phyloP scores from a whole-genome alignment of 1,140 invertebrate species.

The Steinernema khuongi region DNA sequence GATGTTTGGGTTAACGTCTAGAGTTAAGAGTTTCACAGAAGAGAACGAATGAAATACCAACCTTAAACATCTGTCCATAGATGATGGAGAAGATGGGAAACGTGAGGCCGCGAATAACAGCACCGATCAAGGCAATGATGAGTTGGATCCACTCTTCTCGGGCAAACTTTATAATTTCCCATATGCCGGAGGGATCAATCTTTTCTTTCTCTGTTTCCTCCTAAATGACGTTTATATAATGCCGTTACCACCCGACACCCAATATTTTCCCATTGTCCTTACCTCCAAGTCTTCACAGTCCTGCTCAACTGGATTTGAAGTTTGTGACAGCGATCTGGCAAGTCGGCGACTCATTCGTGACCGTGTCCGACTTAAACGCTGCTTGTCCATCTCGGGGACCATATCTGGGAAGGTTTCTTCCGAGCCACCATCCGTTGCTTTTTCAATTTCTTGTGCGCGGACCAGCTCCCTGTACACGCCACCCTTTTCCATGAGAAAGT shows the following conservation, averaged over 20 bases:
- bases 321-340: background rate
- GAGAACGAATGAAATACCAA: slow-evolving; percentile 15
- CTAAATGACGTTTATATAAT: no score
- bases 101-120: slow-evolving; percentile 28
- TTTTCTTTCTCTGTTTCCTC: slow-evolving; percentile 26
- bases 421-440: slow-evolving; percentile 25
- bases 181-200: slow-evolving; percentile 24
- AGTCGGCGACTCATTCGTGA: background rate
- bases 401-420: no score
- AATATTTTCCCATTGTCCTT: no score
- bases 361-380: background rate
- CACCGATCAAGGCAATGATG: slow-evolving; percentile 21
- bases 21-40: slow-evolving; percentile 19
- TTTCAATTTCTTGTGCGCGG: slow-evolving; percentile 61
- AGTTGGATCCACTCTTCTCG: slow-evolving; percentile 31
- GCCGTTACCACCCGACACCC: no score
- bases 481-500: slow-evolving; percentile 59
- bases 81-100: slow-evolving; percentile 40
- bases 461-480: slow-evolving; percentile 63
- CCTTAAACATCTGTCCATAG: slow-evolving; percentile 34
- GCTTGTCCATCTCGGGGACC: background rate
- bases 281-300: background rate
- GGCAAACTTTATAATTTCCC: slow-evolving; percentile 29
- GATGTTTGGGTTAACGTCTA: slow-evolving; percentile 21
- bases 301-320: background rate